phyloP scores from a whole-genome alignment of 2,888 invertebrate species.

The Torymus auratus region DNA sequence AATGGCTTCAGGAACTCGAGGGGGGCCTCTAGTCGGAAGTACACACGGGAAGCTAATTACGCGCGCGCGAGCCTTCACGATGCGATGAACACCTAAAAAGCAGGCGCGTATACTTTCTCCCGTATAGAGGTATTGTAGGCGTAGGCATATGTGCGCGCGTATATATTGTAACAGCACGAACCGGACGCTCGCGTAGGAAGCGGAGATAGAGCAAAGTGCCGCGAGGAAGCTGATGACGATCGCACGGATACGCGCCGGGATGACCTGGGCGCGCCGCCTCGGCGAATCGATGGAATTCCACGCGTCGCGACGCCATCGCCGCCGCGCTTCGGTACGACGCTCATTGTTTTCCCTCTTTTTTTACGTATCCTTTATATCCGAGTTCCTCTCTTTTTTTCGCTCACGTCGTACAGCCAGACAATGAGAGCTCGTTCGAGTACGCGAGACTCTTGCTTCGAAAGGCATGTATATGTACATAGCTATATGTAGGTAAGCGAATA shows the following conservation, averaged over 20 bases:
- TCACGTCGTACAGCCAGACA: neutral
- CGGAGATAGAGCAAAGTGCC: neutral
- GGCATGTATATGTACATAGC: neutral
- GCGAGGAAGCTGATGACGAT: neutral
- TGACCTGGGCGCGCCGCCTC: slow-evolving; percentile 33
- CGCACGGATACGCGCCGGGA: slow-evolving; percentile 6
- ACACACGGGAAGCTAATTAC: slow-evolving; percentile 65
- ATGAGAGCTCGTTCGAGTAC: slow-evolving; percentile 26
- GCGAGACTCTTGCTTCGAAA: slow-evolving; percentile 19
- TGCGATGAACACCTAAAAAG: slow-evolving; percentile 59
- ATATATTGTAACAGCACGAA: too few relatives aligned
- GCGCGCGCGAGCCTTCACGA: slow-evolving; percentile 63
- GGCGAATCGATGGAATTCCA: slow-evolving; percentile 52
- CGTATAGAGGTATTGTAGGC: slow-evolving; percentile 8
- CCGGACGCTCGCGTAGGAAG: too few relatives aligned
- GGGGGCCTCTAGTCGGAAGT: slow-evolving; percentile 60
- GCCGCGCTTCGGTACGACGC: slow-evolving; percentile 24
- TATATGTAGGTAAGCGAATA: neutral
- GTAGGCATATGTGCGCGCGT: neutral
- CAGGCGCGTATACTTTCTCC: neutral
- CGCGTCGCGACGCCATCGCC: neutral
- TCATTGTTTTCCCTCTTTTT: slow-evolving; percentile 43
- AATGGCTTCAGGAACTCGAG: slow-evolving; percentile 69
- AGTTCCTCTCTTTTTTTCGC: slow-evolving; percentile 11
- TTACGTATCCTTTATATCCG: slow-evolving; percentile 10